Conservation (phyloP, 2,113 vertebrate species). For the Percina caprodes region DNA sequence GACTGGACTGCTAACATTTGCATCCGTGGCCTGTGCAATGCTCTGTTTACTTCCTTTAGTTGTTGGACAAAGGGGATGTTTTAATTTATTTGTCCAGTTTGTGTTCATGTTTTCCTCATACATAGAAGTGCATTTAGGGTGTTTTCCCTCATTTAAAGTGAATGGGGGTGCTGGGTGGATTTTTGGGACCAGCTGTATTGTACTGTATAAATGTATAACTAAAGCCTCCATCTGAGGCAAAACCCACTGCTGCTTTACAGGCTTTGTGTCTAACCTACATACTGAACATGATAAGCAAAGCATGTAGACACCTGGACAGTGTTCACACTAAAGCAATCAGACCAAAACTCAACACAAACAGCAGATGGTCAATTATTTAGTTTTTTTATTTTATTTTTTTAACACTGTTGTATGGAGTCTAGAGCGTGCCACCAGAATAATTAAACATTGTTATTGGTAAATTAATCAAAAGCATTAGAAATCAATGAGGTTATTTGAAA, state of each 20-base stretch:
- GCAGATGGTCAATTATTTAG: neutral
- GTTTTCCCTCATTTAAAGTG: neutral
- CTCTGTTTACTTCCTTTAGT: neutral
- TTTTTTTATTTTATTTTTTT: neutral
- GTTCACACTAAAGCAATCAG: constrained; percentile 30
- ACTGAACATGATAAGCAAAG: neutral
- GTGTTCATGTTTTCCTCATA: constrained; percentile 21
- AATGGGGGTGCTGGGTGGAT: neutral
- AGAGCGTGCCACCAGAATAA: constrained; percentile 1
- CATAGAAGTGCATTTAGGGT: constrained; percentile 19
- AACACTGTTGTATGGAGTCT: constrained; percentile 15
- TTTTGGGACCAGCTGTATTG: constrained; percentile 62
- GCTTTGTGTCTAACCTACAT: neutral
- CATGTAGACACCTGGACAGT: neutral
- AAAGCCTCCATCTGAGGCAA: neutral
- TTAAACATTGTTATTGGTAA: too few species aligned
- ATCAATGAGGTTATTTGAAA: too few species aligned
- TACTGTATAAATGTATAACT: constrained; percentile 31
- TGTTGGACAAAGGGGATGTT: constrained; percentile 1
- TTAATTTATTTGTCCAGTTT: constrained; percentile 28
- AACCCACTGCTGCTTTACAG: constrained; percentile 20
- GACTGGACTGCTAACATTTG: neutral
- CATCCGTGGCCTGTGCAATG: constrained; percentile 28
- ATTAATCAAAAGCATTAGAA: neutral
- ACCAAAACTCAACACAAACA: constrained; percentile 59